Percentiles rank a stretch among this genome's conserved stretches.
phyloP scores from a whole-genome alignment of 1,140 invertebrate genomes.

The Magallana ariakensis region DNA sequence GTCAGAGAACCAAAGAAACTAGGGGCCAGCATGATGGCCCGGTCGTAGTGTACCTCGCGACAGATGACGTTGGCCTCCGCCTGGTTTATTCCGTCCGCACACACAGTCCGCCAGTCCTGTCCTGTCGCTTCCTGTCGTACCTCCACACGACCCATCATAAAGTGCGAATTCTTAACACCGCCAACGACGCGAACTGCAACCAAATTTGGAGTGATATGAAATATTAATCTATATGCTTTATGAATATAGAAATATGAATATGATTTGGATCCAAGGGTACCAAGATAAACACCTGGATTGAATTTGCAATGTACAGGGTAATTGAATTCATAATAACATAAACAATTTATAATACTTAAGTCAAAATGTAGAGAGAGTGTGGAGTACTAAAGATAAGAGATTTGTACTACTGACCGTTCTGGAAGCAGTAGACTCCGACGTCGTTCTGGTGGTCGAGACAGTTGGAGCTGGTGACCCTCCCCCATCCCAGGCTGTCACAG shows the following conservation, averaged over 20 bases:
- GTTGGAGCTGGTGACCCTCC: constrained; percentile 84
- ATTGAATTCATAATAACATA: too few species aligned
- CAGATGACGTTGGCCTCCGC: constrained; percentile 70
- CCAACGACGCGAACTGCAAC: constrained; percentile 62
- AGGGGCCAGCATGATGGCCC: constrained; percentile 59
- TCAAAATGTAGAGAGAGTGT: too few species aligned
- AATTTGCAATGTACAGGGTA: too few species aligned
- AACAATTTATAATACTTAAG: too few species aligned
- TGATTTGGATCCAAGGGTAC: too few species aligned
- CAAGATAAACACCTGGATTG: too few species aligned
- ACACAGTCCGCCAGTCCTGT: constrained; percentile 68
- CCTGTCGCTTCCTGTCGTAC: constrained; percentile 73
- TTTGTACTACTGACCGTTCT: constrained; percentile 50
- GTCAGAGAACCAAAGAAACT: constrained; percentile 58
- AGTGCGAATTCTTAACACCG: constrained; percentile 48
- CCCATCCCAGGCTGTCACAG: constrained; percentile 88
- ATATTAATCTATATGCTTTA: not conserved
- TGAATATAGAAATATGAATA: too few species aligned
- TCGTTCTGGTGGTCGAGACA: constrained; percentile 47
- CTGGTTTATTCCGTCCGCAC: constrained; percentile 68
- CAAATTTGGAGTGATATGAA: not conserved
- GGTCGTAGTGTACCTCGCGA: constrained; percentile 72
- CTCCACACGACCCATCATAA: constrained; percentile 85
- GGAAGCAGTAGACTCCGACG: constrained; percentile 60
- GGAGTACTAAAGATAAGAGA: too few species aligned